phyloP scores from a whole-genome alignment of 2,797 vertebrate species.

The Siniperca scherzeri region DNA sequence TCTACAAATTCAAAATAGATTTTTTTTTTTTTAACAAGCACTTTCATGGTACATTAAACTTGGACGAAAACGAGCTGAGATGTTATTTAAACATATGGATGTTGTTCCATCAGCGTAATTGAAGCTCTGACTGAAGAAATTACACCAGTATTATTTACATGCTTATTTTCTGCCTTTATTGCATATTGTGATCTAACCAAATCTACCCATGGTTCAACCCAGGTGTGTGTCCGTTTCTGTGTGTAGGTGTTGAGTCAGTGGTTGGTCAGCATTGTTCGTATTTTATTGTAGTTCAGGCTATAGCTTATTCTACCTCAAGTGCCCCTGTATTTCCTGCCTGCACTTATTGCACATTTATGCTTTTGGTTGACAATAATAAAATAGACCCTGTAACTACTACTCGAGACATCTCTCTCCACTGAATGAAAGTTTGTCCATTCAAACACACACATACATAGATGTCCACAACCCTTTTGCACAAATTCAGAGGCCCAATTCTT shows the following conservation, averaged over 20 bases:
- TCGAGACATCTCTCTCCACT: background rate
- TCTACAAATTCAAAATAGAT: conserved; percentile 41
- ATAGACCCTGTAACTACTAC: background rate
- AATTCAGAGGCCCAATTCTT: background rate
- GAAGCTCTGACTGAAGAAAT: conserved; percentile 4
- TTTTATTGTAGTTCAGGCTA: background rate
- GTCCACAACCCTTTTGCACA: background rate
- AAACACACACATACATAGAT: background rate
- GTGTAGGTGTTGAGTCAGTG: background rate
- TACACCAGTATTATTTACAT: background rate
- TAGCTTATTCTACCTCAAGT: background rate
- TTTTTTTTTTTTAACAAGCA: conserved; percentile 15
- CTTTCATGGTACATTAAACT: conserved; percentile 36
- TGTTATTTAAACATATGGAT: conserved; percentile 17
- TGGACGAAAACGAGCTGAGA: conserved; percentile 17
- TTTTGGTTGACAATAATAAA: background rate
- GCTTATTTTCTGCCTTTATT: conserved; percentile 14
- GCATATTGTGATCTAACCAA: background rate
- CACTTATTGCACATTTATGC: background rate
- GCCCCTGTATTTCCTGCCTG: background rate
- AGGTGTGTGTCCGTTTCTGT: background rate
- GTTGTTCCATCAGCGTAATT: conserved; percentile 9
- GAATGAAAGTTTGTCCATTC: background rate
- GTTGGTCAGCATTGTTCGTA: background rate
- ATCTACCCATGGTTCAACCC: background rate